Percentiles rank a stretch among this genome's conserved stretches.
Evolutionary conservation across 2,888 invertebrate species (phyloP).

Genomic region (Serrognathus titanus): DNA sequence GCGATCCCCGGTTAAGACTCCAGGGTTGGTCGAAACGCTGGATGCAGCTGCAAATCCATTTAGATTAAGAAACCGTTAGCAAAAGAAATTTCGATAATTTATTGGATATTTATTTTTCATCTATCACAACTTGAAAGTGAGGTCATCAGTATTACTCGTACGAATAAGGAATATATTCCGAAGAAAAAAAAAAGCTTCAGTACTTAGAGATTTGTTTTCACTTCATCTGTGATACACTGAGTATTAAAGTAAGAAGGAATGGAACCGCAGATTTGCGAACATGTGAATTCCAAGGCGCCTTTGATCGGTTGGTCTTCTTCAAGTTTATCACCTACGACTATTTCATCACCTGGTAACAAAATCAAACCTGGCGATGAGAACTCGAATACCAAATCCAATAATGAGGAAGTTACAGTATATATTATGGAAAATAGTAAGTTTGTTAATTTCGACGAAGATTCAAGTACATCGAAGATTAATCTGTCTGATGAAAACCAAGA

Average conservation of each 20-base stretch:
- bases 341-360: too few species aligned
- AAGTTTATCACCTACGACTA: constrained; percentile 37
- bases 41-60: constrained; percentile 30
- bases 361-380: too few species aligned
- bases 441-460: constrained; percentile 41
- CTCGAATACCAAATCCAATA: too few species aligned
- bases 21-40: constrained; percentile 48
- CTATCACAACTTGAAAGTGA: too few species aligned
- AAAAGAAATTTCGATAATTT: too few species aligned
- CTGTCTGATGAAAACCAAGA: constrained; percentile 49
- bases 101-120: too few species aligned
- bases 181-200: too few species aligned
- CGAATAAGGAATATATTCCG: too few species aligned
- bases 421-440: not conserved
- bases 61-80: constrained; percentile 1
- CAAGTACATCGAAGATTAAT: constrained; percentile 53
- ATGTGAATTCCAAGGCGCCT: constrained; percentile 18
- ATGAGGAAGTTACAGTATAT: too few species aligned
- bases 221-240: not conserved
- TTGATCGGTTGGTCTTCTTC: constrained; percentile 31
- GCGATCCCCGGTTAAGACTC: constrained; percentile 60
- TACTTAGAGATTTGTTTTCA: too few species aligned
- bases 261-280: constrained; percentile 20
- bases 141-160: too few species aligned
- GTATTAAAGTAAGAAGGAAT: constrained; percentile 8